Conservation (phyloP, 2,113 vertebrate species). For the Tragelaphus strepsiceros region DNA sequence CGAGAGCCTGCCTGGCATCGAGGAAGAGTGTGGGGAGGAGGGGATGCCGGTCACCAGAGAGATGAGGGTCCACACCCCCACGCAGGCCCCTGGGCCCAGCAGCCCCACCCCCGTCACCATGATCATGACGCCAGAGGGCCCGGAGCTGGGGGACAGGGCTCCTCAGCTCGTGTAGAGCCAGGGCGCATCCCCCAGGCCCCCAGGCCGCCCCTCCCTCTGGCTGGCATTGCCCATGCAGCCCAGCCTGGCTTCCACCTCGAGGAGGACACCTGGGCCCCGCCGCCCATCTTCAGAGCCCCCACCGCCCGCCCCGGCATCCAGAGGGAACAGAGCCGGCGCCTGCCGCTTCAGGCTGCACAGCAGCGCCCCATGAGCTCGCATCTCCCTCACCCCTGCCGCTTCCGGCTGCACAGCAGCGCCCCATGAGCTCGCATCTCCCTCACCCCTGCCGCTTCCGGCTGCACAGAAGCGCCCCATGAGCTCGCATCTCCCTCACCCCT, state of each 20-base stretch:
- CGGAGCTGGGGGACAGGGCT: neutral
- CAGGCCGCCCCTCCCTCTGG: neutral
- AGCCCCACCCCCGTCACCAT: fast-evolving
- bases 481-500: neutral
- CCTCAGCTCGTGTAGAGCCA: neutral
- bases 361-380: too few species aligned
- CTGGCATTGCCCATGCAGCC: neutral
- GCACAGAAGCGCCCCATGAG: fast-evolving
- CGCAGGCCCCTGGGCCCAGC: too few species aligned
- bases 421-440: neutral
- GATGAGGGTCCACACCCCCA: fast-evolving
- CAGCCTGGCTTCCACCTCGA: neutral
- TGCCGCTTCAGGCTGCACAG: fast-evolving
- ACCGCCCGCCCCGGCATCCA: neutral
- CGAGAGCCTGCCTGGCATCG: fast-evolving
- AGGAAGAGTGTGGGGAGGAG: neutral
- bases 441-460: too few species aligned
- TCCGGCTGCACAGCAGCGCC: fast-evolving
- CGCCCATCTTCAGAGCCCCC: neutral
- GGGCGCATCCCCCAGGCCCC: neutral
- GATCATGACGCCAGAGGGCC: fast-evolving
- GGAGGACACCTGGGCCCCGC: neutral
- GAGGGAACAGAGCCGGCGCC: neutral
- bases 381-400: neutral
- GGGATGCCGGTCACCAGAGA: fast-evolving